These are phyloP conservation scores for Caenorhabditis angaria DNA, from an alignment of 2,888 invertebrate species.

Conservation along the genomic window DNA sequence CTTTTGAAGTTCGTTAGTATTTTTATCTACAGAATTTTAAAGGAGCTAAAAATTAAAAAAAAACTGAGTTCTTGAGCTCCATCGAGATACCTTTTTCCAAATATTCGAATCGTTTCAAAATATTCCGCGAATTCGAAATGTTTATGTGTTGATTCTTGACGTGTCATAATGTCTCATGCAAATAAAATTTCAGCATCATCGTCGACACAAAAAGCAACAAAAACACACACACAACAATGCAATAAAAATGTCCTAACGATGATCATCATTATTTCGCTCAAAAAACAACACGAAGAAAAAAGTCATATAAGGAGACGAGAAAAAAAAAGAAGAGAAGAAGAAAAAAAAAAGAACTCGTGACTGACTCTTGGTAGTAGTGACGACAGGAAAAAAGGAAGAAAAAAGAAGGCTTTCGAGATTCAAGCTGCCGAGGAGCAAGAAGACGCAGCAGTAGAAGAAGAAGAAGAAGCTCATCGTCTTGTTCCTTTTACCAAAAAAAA, in stretches of 20 bases:
- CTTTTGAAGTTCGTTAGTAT: too few species aligned
- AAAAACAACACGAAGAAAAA: background rate
- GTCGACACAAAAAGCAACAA: background rate
- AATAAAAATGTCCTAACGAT: background rate
- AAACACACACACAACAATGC: slow-evolving; percentile 4
- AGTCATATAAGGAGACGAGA: background rate
- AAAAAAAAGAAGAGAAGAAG: background rate
- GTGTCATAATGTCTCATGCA: too few species aligned
- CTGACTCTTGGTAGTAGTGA: slow-evolving; percentile 1
- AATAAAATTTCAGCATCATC: background rate
- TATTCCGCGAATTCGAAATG: background rate
- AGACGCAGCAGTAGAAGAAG: slow-evolving; percentile 7
- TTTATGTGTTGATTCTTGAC: background rate
- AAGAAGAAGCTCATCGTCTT: slow-evolving; percentile 16
- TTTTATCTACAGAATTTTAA: too few species aligned
- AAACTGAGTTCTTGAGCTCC: too few species aligned
- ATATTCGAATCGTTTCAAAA: background rate
- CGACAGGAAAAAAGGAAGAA: background rate
- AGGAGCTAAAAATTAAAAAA: too few species aligned
- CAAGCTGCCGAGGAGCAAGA: slow-evolving; percentile 3
- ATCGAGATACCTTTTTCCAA: too few species aligned
- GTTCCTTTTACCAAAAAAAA: slow-evolving; percentile 9
- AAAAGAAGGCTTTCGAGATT: background rate
- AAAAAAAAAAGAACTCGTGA: background rate
- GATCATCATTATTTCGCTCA: background rate